phyloP scores from a whole-genome alignment of 2,113 vertebrate species.

The Scalopus aquaticus region DNA sequence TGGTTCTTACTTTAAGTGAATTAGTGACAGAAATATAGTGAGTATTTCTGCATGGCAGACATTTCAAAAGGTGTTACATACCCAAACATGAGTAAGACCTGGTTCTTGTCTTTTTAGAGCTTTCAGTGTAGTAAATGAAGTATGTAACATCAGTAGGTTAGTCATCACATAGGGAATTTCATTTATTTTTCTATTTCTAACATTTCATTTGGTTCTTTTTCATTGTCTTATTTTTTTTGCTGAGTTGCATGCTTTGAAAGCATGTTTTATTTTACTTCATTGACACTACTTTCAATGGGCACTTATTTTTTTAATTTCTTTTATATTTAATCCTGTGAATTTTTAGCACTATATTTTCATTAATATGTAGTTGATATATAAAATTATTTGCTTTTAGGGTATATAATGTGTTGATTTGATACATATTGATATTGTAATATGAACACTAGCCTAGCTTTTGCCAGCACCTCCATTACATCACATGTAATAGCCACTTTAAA shows the following conservation, averaged over 20 bases:
- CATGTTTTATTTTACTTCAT: slow-evolving; percentile 14
- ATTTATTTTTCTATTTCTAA: neutral
- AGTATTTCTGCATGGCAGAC: neutral
- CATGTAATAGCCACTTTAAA: slow-evolving; percentile 18
- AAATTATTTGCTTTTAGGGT: neutral
- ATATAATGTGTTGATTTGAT: neutral
- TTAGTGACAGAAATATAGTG: neutral
- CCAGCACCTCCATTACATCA: neutral
- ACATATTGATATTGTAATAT: neutral
- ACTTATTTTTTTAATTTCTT: neutral
- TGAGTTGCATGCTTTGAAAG: neutral
- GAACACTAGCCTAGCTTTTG: neutral
- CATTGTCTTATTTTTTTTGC: neutral
- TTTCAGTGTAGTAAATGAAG: slow-evolving; percentile 7
- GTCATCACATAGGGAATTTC: neutral
- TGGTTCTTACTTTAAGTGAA: neutral
- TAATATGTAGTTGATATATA: neutral
- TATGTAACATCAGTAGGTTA: neutral
- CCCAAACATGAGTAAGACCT: slow-evolving; percentile 36
- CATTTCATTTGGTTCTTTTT: neutral
- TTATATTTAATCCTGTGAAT: neutral
- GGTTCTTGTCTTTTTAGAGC: neutral
- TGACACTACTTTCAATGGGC: neutral
- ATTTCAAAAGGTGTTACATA: neutral
- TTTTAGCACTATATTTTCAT: neutral